Conservation (phyloP, 2,797 vertebrate species). For the Poliocrania exsul region DNA sequence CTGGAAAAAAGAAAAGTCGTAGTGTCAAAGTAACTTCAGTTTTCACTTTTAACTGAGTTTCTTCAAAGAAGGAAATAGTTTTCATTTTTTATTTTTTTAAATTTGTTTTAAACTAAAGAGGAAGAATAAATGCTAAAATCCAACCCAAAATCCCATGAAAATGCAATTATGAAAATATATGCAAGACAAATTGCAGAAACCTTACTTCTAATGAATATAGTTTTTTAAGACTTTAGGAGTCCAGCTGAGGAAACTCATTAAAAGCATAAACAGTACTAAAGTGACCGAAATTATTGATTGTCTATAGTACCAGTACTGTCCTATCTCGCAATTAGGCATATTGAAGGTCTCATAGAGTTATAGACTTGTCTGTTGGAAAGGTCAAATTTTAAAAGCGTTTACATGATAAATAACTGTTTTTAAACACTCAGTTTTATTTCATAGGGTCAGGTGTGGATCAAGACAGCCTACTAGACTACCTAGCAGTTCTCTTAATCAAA, state of each 20-base stretch:
- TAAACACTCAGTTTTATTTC: not conserved
- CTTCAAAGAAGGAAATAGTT: not conserved
- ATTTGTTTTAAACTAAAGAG: not conserved
- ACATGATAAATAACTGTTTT: not conserved
- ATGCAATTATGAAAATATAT: not conserved
- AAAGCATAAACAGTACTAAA: not conserved
- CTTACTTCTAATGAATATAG: accelerated
- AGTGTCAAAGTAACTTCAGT: not conserved
- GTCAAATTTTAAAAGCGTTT: not conserved
- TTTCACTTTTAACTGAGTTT: not conserved
- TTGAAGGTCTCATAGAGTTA: not conserved
- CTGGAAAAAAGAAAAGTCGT: not conserved
- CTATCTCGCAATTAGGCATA: not conserved
- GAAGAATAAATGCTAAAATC: not conserved
- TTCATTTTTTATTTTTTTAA: not conserved
- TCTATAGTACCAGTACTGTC: not conserved
- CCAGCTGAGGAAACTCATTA: not conserved
- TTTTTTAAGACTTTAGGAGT: not conserved
- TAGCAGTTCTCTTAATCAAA: not conserved
- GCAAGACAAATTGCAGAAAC: not conserved
- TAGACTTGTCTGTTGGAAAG: not conserved
- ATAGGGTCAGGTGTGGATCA: not conserved
- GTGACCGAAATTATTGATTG: not conserved
- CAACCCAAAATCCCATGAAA: not conserved
- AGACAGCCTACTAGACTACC: not conserved